These are phyloP conservation scores for Aptenodytes forsteri DNA, from an alignment of 2,113 vertebrate genomes.

Conservation along the genomic window DNA sequence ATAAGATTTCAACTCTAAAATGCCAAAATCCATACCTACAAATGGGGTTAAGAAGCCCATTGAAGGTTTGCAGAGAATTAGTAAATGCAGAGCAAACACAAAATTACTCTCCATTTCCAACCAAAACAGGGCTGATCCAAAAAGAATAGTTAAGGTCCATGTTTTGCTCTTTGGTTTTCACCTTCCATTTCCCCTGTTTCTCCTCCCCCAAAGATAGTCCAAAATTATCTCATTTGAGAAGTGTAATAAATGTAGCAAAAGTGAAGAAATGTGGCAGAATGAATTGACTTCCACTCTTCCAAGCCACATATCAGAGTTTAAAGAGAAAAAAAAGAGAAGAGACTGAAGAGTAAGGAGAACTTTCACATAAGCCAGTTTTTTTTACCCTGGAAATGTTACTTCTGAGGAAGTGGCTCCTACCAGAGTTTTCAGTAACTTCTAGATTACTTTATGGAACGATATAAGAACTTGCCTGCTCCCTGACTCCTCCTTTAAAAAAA, in stretches of 20 bases:
- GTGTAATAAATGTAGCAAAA: conserved; percentile 39
- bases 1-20: background rate
- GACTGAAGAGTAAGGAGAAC: conserved; percentile 15
- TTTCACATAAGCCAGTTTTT: background rate
- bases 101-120: conserved; percentile 29
- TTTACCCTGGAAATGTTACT: background rate
- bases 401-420: conserved; percentile 28
- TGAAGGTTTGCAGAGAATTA: background rate
- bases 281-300: conserved; percentile 23
- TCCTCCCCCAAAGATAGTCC: background rate
- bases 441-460: background rate
- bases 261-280: background rate
- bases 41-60: background rate
- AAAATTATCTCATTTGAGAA: conserved; percentile 47
- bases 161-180: conserved; percentile 50
- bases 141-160: background rate
- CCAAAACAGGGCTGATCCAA: background rate
- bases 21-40: background rate
- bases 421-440: conserved; percentile 21
- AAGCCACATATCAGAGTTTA: conserved; percentile 5
- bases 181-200: background rate
- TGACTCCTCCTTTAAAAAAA: background rate
- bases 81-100: background rate
- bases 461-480: background rate
- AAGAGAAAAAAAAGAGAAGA: background rate